Evolutionary conservation across 1,140 invertebrate genomes (phyloP).

Genomic region (Bradynema listronoti): DNA sequence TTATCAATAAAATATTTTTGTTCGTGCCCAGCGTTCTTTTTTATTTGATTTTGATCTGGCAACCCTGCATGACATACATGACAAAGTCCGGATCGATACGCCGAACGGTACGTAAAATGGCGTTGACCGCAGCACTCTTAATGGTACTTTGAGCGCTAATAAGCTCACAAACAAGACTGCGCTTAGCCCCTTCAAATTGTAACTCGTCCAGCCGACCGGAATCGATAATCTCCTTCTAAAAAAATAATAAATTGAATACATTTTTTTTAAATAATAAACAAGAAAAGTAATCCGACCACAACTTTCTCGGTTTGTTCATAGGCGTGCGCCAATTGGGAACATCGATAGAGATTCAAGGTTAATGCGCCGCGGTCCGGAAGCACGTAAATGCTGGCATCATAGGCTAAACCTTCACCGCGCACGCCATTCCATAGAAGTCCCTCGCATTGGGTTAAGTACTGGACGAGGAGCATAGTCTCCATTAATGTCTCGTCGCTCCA

Average conservation of each 20-base stretch:
- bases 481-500: conserved; percentile 61
- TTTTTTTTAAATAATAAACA: not conserved
- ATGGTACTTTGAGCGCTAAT: conserved; percentile 73
- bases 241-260: not conserved
- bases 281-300: conserved; percentile 63
- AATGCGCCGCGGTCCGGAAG: conserved; percentile 67
- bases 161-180: conserved; percentile 75
- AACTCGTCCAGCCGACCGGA: conserved; percentile 67
- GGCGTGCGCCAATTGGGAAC: conserved; percentile 70
- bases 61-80: too few species aligned
- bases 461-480: conserved; percentile 59
- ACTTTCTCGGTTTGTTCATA: conserved; percentile 72
- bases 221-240: conserved; percentile 67
- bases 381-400: conserved; percentile 59
- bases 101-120: conserved; percentile 69
- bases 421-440: conserved; percentile 80
- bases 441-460: conserved; percentile 79
- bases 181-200: conserved; percentile 73
- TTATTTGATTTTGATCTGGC: too few species aligned
- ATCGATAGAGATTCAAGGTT: conserved; percentile 68
- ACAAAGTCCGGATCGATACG: not conserved
- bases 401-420: conserved; percentile 75
- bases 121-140: conserved; percentile 67
- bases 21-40: too few species aligned
- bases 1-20: too few species aligned